A percentile compares a stretch with the other conserved stretches of the same genome.
These are phyloP conservation scores for Rotaria magnacalcarata DNA, from an alignment of 2,888 invertebrate species.

Conservation along the genomic window DNA sequence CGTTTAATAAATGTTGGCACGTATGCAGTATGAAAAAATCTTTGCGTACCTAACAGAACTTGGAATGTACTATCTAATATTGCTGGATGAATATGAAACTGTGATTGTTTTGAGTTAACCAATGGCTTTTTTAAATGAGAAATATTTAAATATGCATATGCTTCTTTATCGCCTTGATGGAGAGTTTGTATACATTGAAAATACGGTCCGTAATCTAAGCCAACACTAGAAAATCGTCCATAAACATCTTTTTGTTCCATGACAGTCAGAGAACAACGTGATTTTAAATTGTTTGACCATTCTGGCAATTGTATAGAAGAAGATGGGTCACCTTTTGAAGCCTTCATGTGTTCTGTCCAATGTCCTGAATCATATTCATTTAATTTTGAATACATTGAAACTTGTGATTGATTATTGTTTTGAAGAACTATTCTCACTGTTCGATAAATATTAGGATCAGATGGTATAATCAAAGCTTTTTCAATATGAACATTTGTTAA, in stretches of 20 bases:
- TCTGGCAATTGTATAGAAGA: background rate
- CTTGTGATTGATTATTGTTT: background rate
- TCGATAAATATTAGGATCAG: background rate
- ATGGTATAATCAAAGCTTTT: background rate
- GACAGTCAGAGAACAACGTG: background rate
- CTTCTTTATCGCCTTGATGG: background rate
- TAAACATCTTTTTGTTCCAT: conserved; percentile 1
- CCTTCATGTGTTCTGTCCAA: conserved; percentile 13
- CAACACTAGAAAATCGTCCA: conserved; percentile 3
- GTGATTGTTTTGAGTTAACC: background rate
- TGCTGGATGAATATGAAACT: background rate
- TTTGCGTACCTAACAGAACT: background rate
- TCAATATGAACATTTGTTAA: conserved; percentile 1
- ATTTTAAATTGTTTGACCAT: background rate
- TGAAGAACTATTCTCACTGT: background rate
- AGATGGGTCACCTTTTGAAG: background rate
- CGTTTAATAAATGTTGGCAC: background rate
- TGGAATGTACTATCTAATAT: background rate
- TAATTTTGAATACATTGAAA: background rate
- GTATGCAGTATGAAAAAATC: background rate
- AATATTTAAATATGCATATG: background rate
- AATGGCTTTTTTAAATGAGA: background rate
- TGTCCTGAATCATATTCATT: conserved; percentile 1
- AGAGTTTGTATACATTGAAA: conserved; percentile 21
- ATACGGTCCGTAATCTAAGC: background rate